Base-by-base conservation (phyloP, 2,797 vertebrate genomes). In the Remorina albescens region DNA sequence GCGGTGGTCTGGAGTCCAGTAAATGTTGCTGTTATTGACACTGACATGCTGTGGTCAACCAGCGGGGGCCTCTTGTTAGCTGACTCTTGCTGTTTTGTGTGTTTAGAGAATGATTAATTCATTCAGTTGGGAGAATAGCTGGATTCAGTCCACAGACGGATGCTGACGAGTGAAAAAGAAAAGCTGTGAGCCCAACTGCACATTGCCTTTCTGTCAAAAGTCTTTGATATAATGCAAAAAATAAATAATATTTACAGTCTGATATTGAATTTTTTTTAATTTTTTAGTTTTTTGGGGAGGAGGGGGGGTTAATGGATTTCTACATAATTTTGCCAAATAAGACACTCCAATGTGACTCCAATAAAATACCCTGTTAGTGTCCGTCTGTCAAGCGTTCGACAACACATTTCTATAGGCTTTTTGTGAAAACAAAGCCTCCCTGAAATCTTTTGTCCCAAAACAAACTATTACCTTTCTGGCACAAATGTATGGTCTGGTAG, bases 81-180 rank as follows among this genome's bases (percentile, higher is more conserved):
- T 89, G 90, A 88, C 91, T 90, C 92, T 86, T 67, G 88, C 91
- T 92, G 91, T 88, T 93, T 87, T 91, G 89, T 92, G 88, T 94
- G 89, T 92, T 92, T 91, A 90, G 87, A 84, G 86, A 88, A 91
- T 92, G 93, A 94, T 93, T 94, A 91, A 93, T 92, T 92, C 85
- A 83, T 90, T 86, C 87, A 76, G 86, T 50, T 51, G 76, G 67
- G 84, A 83, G 81, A 86, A 86, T 86, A 57, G 69, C 84, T 90
- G 89, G 87, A 90, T 79, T 86, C 70, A 61, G 66, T 83, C 86
- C 81, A 86, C 47, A 78, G 67, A 68, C 74, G 30, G 77, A 89
- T 82, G 86, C 88, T 88, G 87, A 91, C 66, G 53, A 71, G 80
- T 54, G 39, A 60, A 82, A 87, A 80, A 69, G 58, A 65, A 59